Conservation (phyloP, 2,113 vertebrate genomes). For the Arothron firmamentum region DNA sequence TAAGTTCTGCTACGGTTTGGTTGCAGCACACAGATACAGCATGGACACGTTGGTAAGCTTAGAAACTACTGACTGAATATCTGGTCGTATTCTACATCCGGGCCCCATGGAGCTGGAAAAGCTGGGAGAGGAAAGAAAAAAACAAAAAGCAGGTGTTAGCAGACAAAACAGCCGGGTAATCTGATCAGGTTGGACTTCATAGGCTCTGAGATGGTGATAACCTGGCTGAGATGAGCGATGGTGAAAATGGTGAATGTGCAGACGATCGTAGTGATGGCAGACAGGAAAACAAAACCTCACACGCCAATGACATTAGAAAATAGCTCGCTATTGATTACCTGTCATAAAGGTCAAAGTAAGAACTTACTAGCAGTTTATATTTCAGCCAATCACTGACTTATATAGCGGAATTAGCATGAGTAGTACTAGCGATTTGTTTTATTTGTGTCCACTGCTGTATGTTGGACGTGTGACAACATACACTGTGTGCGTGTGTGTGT, state of each 20-base stretch:
- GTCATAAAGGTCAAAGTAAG: too few species aligned
- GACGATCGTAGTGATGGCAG: slow-evolving; percentile 27
- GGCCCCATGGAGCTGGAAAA: slow-evolving; percentile 79
- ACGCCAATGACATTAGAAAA: too few species aligned
- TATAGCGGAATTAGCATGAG: too few species aligned
- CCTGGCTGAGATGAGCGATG: slow-evolving; percentile 37
- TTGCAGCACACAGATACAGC: slow-evolving; percentile 20
- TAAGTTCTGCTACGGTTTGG: slow-evolving; percentile 33
- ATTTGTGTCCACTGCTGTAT: too few species aligned
- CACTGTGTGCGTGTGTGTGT: too few species aligned
- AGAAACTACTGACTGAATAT: slow-evolving; percentile 19
- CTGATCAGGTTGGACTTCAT: neutral
- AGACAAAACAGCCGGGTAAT: neutral
- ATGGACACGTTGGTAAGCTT: slow-evolving; percentile 19
- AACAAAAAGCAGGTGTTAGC: slow-evolving; percentile 21
- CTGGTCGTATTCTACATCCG: slow-evolving; percentile 69
- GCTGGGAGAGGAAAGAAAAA: slow-evolving; percentile 54
- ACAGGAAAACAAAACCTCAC: neutral
- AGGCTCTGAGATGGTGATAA: neutral
- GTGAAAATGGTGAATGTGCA: slow-evolving; percentile 29
- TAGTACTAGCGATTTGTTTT: too few species aligned
- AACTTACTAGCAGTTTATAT: too few species aligned
- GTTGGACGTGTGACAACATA: too few species aligned
- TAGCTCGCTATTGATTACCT: too few species aligned
- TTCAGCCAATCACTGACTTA: too few species aligned